Percentiles rank a stretch among this genome's conserved stretches.
Conservation (phyloP, 2,888 invertebrate species). For the Perizoma affinitatum region DNA sequence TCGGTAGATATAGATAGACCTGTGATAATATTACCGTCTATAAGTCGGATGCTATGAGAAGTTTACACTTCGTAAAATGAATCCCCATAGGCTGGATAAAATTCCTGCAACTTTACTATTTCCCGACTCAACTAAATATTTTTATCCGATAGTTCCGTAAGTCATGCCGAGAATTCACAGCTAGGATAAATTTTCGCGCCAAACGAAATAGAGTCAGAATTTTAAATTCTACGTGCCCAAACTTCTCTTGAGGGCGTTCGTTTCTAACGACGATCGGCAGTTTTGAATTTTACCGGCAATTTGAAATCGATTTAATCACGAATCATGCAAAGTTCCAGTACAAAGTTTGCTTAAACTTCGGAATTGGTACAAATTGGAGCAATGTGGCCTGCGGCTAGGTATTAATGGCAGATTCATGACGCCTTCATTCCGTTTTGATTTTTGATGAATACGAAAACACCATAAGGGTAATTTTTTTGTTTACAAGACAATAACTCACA, state of each 20-base stretch:
- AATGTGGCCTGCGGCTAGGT: slow-evolving; percentile 75
- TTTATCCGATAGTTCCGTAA: slow-evolving; percentile 28
- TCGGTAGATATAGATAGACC: too few species aligned
- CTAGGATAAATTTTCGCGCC: slow-evolving; percentile 53
- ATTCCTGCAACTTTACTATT: slow-evolving; percentile 19
- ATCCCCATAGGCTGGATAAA: slow-evolving; percentile 17
- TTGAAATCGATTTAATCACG: slow-evolving; percentile 81
- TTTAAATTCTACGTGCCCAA: slow-evolving; percentile 69
- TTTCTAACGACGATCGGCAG: slow-evolving; percentile 76
- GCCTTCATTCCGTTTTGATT: slow-evolving; percentile 58
- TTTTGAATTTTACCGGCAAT: slow-evolving; percentile 77
- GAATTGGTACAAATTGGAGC: slow-evolving; percentile 79
- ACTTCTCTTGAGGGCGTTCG: slow-evolving; percentile 62
- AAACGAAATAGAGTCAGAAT: slow-evolving; percentile 61
- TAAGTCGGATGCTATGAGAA: too few species aligned
- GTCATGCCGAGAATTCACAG: slow-evolving; percentile 37
- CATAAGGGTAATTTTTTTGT: slow-evolving; percentile 29
- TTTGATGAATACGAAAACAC: slow-evolving; percentile 41
- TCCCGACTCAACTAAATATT: slow-evolving; percentile 26
- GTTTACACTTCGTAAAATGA: slow-evolving; percentile 15
- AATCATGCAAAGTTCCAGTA: slow-evolving; percentile 76
- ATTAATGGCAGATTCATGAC: slow-evolving; percentile 78
- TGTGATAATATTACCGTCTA: too few species aligned
- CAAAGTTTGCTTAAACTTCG: slow-evolving; percentile 78
- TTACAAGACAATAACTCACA: neutral